phyloP scores from a whole-genome alignment of 2,888 invertebrate species.

The Epinotia nisella region DNA sequence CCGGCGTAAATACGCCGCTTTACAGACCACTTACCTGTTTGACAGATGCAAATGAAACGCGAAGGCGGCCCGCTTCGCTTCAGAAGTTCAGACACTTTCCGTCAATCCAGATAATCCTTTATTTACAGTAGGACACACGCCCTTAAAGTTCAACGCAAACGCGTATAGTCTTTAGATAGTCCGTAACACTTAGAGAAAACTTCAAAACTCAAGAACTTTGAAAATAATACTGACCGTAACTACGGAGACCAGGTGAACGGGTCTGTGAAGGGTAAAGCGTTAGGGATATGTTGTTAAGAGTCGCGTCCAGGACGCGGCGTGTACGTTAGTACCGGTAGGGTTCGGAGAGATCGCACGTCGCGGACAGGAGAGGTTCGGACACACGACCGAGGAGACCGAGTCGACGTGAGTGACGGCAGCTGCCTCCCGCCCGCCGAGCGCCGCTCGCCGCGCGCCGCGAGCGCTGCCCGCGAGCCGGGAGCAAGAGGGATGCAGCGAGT shows the following conservation, averaged over 20 bases:
- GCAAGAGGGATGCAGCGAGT: slow-evolving; percentile 81
- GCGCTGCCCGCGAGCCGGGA: slow-evolving; percentile 67
- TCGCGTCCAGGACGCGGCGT: slow-evolving; percentile 64
- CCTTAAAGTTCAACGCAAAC: slow-evolving; percentile 61
- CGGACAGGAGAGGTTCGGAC: slow-evolving; percentile 81
- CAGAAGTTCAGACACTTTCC: slow-evolving; percentile 62
- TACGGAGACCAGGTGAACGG: slow-evolving; percentile 46
- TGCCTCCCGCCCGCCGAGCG: slow-evolving; percentile 78
- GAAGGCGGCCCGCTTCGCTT: slow-evolving; percentile 61
- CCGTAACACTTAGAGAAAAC: slow-evolving; percentile 49
- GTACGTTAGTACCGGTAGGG: slow-evolving; percentile 75
- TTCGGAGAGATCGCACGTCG: slow-evolving; percentile 78
- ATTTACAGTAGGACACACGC: slow-evolving; percentile 56
- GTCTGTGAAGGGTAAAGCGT: slow-evolving; percentile 49
- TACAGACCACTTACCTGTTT: slow-evolving; percentile 72
- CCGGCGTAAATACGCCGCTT: slow-evolving; percentile 68
- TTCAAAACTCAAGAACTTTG: slow-evolving; percentile 44
- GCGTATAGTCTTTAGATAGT: slow-evolving; percentile 56
- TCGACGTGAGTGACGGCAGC: slow-evolving; percentile 81
- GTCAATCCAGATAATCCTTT: slow-evolving; percentile 75
- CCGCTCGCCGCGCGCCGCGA: slow-evolving; percentile 67
- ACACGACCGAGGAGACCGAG: slow-evolving; percentile 79
- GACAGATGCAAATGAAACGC: slow-evolving; percentile 76
- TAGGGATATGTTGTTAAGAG: slow-evolving; percentile 61
- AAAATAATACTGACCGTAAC: slow-evolving; percentile 40